Percentiles rank a stretch among this genome's conserved stretches.
phyloP scores from a whole-genome alignment of 2,888 invertebrate genomes.

The Leptinotarsa tumamoca region DNA sequence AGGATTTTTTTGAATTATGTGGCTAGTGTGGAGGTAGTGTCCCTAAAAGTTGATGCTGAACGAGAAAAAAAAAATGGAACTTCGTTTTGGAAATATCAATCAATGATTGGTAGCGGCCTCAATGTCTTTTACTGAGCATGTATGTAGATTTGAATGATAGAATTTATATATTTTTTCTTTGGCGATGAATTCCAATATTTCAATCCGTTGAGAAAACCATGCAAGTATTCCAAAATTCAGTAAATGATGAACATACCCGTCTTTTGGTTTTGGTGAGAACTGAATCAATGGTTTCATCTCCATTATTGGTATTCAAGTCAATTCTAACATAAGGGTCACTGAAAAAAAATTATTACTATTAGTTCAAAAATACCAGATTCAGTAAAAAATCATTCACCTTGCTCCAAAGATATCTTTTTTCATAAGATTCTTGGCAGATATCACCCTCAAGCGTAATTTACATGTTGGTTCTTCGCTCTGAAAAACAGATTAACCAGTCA shows the following conservation, averaged over 20 bases:
- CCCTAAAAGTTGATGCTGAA: too few species aligned
- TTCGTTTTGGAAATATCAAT: too few species aligned
- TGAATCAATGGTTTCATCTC: slow-evolving; percentile 90
- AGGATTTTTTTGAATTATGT: too few species aligned
- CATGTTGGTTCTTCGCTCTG: slow-evolving; percentile 85
- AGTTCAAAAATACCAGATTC: neutral
- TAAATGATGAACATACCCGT: slow-evolving; percentile 74
- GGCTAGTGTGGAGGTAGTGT: too few species aligned
- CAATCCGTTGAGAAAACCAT: too few species aligned
- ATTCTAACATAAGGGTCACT: slow-evolving; percentile 98
- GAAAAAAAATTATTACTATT: slow-evolving; percentile 30
- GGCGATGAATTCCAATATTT: too few species aligned
- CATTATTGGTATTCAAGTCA: slow-evolving; percentile 86
- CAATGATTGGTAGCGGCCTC: too few species aligned
- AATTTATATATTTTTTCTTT: too few species aligned
- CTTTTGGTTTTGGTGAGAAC: slow-evolving; percentile 97
- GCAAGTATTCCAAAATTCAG: neutral
- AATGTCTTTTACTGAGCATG: too few species aligned
- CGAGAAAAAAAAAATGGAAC: too few species aligned
- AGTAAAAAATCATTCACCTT: slow-evolving; percentile 71
- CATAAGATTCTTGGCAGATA: slow-evolving; percentile 91
- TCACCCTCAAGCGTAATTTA: slow-evolving; percentile 85
- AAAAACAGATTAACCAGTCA: slow-evolving; percentile 35
- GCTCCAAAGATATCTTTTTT: slow-evolving; percentile 99
- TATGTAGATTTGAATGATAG: too few species aligned